Evolutionary conservation across 2,797 vertebrate genomes (phyloP), one percentile per base, ranked within the genome.

Genomic region (Tokudaia tokunoshimensis): DNA sequence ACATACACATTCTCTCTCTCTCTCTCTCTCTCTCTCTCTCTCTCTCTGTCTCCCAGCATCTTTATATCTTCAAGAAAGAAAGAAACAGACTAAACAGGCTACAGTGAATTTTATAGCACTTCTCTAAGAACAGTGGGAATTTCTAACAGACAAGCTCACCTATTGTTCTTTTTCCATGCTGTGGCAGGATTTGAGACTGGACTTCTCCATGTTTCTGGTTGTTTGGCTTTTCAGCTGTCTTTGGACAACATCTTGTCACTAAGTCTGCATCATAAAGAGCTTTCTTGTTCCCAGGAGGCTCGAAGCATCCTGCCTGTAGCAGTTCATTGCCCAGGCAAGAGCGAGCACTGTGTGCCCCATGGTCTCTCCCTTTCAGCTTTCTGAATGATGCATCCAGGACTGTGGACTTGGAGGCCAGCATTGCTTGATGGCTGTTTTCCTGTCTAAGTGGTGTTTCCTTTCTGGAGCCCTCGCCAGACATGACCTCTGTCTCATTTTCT

Each of bases 401-500:
- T 97, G 96, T 96, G 20, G 97, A 92, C 26, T 96, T 96, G 63
- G 94, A 92, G 76, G 72, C 90, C 84, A 80, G 19, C 34, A 44
- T 83, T 93, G 92, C 94, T 96, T 93, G 94, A 94, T 96, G 97
- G 93, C 95, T 97, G 57, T 98, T 98, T 92, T 98, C 93, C 74
- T 97, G 97, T 94, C 94, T 96, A 96, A 96, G 87, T 88, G 97
- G 88, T 81, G 72, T 95, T 96, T 98, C 96, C 67, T 95, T 97
- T 96, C 94, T 84, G 86, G 98, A 94, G 92, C 97, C 97, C 92
- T 95, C 85, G 79, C 97, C 47, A 96, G 97, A 91, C 97, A 96
- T 97, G 97, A 98, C 96, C 96, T 99, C 96, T 95, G 98, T 94
- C 98, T 97, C 78, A 3, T 94, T 98, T 95, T 97, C 98, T 72